Evolutionary conservation across 2,113 vertebrate species (phyloP), one percentile per base, ranked within the genome.

Genomic region (Gymnocephalus cernua): DNA sequence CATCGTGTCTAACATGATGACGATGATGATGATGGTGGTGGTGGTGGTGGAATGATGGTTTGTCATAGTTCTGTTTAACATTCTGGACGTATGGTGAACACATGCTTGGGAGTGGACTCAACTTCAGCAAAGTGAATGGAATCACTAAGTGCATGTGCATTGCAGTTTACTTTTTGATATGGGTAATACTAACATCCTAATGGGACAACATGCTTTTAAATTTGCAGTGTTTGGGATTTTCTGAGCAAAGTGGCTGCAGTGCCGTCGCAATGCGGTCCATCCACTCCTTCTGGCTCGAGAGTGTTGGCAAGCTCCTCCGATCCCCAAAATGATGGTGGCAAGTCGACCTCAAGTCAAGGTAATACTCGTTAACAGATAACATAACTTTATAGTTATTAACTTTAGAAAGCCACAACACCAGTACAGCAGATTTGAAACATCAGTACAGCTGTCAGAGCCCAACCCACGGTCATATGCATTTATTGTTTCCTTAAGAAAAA

Each of bases 141-240:
- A 71, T 54, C 0, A 15, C 9, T 23, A 23, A 27, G n/a, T 61
- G 19, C 74, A n/a, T 21, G 21, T 66, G 61, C 6, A 2, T 50
- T 27, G 29, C 29, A 69, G 5, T 44, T 61, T 21, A 18, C 4
- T 62, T 47, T 79, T 19, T 53, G 8, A 16, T 63, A 45, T 59
- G 18, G 6, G 6, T 56, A 32, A 48, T 21, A 18, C 3, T 9
- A 44, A 23, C 19, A 45, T 41, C n/a, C 64, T 59, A 72, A 68
- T 57, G 25, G 23, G 10, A 76, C 11, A 54, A 35, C 4, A 48
- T 69, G 68, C 57, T 65, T 41, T 77, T 77, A 25, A 61, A 45
- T 80, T 80, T 83, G 58, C 69, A 70, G 76, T n/a, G 23, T 76
- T 57, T 71, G 51, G 44, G 53, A 69, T 59, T 50, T 54, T 72